Conservation (phyloP, 2,797 vertebrate species). For the Ceyx erithaca region DNA sequence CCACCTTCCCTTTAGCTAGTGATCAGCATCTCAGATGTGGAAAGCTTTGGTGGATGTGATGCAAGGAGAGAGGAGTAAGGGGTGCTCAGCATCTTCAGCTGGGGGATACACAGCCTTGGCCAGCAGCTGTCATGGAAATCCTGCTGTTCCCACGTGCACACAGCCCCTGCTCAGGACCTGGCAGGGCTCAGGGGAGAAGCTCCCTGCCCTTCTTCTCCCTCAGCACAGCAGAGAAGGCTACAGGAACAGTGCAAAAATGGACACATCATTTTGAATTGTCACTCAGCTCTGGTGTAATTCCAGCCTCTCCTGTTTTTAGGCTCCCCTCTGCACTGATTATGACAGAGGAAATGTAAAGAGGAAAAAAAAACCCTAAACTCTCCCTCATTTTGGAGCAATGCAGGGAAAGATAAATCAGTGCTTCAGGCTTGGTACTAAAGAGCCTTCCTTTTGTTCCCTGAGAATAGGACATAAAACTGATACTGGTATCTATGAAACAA, state of each 20-base stretch:
- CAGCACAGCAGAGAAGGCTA: not conserved
- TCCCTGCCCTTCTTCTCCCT: not conserved
- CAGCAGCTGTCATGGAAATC: not conserved
- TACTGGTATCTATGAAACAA: not conserved
- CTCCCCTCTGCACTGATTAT: not conserved
- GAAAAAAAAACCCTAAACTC: not conserved
- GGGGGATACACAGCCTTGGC: not conserved
- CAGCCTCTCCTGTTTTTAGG: not conserved
- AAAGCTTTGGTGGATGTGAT: not conserved
- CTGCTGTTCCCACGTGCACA: not conserved
- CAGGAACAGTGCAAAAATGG: not conserved
- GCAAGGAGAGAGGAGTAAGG: not conserved
- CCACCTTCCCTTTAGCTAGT: not conserved
- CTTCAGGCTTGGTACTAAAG: not conserved
- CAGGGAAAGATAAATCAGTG: not conserved
- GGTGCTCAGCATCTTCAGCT: not conserved
- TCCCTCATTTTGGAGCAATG: not conserved
- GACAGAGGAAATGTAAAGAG: not conserved
- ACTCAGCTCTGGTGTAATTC: not conserved
- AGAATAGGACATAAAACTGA: constrained; percentile 1
- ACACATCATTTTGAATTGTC: not conserved
- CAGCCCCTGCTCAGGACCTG: not conserved
- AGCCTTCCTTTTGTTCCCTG: not conserved
- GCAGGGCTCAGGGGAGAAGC: not conserved
- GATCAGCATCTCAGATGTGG: accelerated